These are phyloP conservation scores for Pteropus rufus DNA, from an alignment of 2,797 vertebrate genomes.

Conservation along the genomic window DNA sequence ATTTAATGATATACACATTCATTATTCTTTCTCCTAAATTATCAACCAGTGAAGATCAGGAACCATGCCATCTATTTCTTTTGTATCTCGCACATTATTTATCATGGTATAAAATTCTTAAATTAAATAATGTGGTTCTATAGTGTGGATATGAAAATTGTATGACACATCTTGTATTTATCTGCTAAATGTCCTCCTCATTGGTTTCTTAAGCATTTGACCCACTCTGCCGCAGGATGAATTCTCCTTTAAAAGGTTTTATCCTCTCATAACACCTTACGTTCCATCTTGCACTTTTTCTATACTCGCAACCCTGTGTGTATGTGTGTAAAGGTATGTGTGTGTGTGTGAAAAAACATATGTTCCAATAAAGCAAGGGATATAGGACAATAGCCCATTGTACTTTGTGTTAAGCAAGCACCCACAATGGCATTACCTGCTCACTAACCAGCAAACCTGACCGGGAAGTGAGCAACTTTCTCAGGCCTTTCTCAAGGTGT, in stretches of 20 bases:
- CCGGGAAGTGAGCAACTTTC: conserved; percentile 50
- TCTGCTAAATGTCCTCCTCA: neutral
- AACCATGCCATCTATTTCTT: neutral
- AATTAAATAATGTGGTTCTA: neutral
- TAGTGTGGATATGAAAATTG: neutral
- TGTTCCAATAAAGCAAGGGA: neutral
- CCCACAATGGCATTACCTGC: neutral
- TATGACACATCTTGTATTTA: neutral
- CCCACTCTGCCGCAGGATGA: neutral
- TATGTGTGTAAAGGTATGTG: neutral
- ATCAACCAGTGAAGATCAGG: neutral
- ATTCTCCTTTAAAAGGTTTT: neutral
- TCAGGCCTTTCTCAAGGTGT: conserved; percentile 39
- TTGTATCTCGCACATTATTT: neutral
- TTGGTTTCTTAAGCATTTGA: neutral
- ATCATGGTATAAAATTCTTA: neutral
- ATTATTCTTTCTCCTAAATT: neutral
- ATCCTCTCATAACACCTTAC: neutral
- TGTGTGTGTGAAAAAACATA: neutral
- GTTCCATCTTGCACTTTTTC: neutral
- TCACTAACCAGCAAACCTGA: neutral
- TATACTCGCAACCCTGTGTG: neutral
- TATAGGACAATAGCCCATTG: neutral
- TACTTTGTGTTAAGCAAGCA: neutral
- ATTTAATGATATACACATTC: neutral